A percentile compares a stretch with the other conserved stretches of the same genome.
phyloP scores from a whole-genome alignment of 30 jellyfish, hydroid and myxozoan species.

The Mastigias papua region DNA sequence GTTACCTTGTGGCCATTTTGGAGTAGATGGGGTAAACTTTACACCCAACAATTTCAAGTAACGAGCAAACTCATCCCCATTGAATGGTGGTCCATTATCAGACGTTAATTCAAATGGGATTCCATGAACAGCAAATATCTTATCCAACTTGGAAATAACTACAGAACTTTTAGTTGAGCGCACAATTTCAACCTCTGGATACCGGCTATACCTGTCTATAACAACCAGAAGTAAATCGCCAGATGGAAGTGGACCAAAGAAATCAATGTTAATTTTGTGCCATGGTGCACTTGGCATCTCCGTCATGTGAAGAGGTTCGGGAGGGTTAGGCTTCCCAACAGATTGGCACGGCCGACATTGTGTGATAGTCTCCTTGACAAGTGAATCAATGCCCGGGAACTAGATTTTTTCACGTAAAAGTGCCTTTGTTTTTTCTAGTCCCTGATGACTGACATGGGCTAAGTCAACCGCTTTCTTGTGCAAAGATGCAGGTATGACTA shows the following conservation, averaged over 20 bases:
- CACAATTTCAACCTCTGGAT: conserved; percentile 76
- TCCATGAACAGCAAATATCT: conserved; percentile 46
- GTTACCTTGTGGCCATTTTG: conserved; percentile 65
- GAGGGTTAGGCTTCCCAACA: conserved; percentile 21
- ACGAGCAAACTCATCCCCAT: conserved; percentile 65
- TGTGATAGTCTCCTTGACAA: conserved; percentile 20
- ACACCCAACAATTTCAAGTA: conserved; percentile 49
- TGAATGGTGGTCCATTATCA: conserved; percentile 76
- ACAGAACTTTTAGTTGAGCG: conserved; percentile 56
- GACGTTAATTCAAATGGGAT: conserved; percentile 36
- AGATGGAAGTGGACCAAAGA: conserved; percentile 64
- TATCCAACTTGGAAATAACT: conserved; percentile 55
- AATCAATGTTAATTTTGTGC: conserved; percentile 17
- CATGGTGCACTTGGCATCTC: conserved; percentile 39
- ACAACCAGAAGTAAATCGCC: conserved; percentile 73
- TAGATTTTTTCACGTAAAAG: conserved; percentile 3
- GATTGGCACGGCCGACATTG: conserved; percentile 63
- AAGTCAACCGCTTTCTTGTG: conserved; percentile 40
- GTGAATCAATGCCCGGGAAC: conserved; percentile 24
- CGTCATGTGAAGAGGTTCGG: conserved; percentile 43
- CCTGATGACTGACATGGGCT: conserved; percentile 74
- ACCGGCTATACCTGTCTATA: conserved; percentile 29
- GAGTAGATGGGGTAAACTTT: conserved; percentile 27
- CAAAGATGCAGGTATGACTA: conserved; percentile 39
- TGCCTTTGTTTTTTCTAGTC: conserved; percentile 57